Base-by-base conservation (phyloP, 2,797 vertebrate species). In the Rhabdophis nuchalis region DNA sequence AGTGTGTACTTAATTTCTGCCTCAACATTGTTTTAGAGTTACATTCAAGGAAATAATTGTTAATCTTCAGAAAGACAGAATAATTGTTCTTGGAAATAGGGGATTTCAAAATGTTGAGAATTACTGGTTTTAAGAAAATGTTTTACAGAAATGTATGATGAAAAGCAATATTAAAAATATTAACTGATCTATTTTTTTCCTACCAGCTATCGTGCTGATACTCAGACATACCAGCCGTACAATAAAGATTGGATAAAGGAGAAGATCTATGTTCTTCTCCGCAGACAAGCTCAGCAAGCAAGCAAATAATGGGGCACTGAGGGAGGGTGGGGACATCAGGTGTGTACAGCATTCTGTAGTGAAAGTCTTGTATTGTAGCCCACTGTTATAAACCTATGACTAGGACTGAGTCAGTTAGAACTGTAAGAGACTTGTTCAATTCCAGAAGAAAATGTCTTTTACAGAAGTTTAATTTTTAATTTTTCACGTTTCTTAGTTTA, bases 161-260 rank as follows among this genome's bases (percentile, higher is more conserved):
- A 68, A 77, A 82, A 68, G 90, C 36, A 77, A 23, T 25, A 29
- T 82, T 90, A 56, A 5, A 53, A 32, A 88, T 46, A 1, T 6
- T 92, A 41, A 27, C 5, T 92, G 32, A 2, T 5, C 53, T 57
- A 2, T 32, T 60, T 61, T 90, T 89, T 89, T 9, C 91, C 86
- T 54, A 91, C 90, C 95, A 99, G 99, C 97, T 99, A 99, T 95
- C 98, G 99, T 53, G 97, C 98, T 89, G 99, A 99, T 97, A 99
- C 99, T 91, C 99, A 99, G 98, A 99, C 99, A 2, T 99, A 99
- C 97, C 99, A 99, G 89, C 99, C 99, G 0, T 99, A 99, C 97
- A 99, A 99, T 97, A 99, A 99, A 98, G 99, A 99, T 97, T 99
- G 99, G 99, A 99, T 99, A 97, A 99, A 99, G 97, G 99, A 99